These are phyloP conservation scores for Nephrotoma flavescens DNA, from an alignment of 2,888 invertebrate genomes.

Conservation along the genomic window DNA sequence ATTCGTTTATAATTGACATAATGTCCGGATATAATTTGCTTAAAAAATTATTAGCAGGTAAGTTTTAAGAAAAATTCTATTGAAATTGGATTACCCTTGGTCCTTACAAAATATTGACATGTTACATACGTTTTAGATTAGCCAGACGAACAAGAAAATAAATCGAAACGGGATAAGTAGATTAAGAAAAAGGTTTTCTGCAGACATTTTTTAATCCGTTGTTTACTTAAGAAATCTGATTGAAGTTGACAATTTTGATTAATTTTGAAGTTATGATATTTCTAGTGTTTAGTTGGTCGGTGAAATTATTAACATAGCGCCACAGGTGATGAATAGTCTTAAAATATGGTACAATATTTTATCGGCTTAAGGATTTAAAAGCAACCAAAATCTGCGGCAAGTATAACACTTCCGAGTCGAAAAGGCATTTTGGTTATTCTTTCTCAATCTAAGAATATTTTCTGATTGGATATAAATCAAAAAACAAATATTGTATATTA, in stretches of 20 bases:
- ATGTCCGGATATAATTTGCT: background rate
- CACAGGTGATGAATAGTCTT: background rate
- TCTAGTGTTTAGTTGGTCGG: background rate
- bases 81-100: background rate
- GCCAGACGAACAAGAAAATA: background rate
- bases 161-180: background rate
- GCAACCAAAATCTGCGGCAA: background rate
- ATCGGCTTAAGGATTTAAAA: background rate
- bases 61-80: background rate
- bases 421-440: background rate
- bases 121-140: background rate
- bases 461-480: no score
- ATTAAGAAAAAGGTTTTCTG: background rate
- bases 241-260: background rate
- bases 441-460: no score
- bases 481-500: no score
- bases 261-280: background rate
- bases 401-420: background rate
- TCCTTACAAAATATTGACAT: background rate
- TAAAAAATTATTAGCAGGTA: background rate
- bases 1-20: background rate
- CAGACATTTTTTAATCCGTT: background rate
- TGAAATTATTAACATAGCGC: background rate
- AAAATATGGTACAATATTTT: background rate
- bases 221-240: background rate